Conservation (phyloP, 2,888 invertebrate genomes). For the Aporophyla lueneburgensis region DNA sequence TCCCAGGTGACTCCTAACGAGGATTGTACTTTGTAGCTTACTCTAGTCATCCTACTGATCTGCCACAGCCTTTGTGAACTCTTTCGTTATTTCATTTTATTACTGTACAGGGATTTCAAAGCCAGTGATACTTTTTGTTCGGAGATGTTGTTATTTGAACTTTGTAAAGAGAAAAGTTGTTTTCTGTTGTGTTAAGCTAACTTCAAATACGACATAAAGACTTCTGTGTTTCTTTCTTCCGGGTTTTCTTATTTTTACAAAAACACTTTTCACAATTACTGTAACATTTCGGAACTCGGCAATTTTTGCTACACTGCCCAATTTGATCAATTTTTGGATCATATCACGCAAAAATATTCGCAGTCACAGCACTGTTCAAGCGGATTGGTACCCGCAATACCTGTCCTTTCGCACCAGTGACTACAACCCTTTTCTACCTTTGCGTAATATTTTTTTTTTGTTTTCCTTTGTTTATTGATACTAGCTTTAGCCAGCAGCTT, state of each 20-base stretch:
- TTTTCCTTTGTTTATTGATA: conserved; percentile 18
- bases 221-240: conserved; percentile 21
- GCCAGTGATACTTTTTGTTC: conserved; percentile 45
- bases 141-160: conserved; percentile 44
- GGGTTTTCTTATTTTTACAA: background rate
- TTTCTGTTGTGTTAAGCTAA: conserved; percentile 1
- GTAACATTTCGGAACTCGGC: background rate
- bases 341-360: conserved; percentile 30
- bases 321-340: background rate
- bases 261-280: background rate
- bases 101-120: conserved; percentile 54
- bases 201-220: conserved; percentile 31
- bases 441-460: conserved; percentile 1
- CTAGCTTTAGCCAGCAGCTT: too few relatives aligned
- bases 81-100: conserved; percentile 60
- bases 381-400: conserved; percentile 50
- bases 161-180: conserved; percentile 28
- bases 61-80: conserved; percentile 69
- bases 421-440: conserved; percentile 34
- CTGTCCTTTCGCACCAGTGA: conserved; percentile 42
- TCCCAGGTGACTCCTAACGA: conserved; percentile 78
- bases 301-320: background rate
- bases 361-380: conserved; percentile 32
- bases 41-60: conserved; percentile 76
- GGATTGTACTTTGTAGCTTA: conserved; percentile 70